A percentile compares a stretch with the other conserved stretches of the same genome.
phyloP scores from a whole-genome alignment of 2,888 invertebrate species.

The Syrista parreyssii region DNA sequence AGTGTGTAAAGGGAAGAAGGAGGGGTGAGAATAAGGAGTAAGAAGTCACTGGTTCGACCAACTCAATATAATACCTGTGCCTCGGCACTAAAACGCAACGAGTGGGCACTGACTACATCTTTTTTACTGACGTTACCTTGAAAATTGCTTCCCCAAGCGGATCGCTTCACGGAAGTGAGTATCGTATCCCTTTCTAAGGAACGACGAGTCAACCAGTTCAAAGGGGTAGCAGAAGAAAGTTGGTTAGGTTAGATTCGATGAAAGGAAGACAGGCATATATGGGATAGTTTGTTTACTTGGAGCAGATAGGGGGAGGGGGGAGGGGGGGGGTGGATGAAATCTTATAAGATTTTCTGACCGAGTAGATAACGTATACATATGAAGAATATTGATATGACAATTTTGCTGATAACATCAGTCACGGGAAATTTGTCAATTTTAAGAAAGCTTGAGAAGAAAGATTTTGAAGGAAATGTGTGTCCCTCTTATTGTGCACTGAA shows the following conservation, averaged over 20 bases:
- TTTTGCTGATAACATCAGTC: background rate
- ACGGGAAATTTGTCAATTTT: background rate
- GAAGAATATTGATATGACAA: background rate
- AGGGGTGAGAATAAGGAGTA: background rate
- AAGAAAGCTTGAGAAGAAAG: background rate
- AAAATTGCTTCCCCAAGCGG: constrained; percentile 1
- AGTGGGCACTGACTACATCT: background rate
- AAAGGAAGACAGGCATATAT: background rate
- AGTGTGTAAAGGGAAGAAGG: background rate
- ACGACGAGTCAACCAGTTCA: background rate
- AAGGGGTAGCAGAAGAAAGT: background rate
- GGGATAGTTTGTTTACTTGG: background rate
- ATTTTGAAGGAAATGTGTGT: background rate
- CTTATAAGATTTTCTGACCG: background rate
- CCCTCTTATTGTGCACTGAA: background rate
- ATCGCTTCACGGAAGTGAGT: constrained; percentile 7
- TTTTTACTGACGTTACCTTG: background rate
- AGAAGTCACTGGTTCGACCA: constrained; percentile 37
- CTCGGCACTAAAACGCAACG: background rate
- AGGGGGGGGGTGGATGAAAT: background rate
- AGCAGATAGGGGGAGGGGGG: background rate
- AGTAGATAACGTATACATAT: background rate
- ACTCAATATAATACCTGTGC: background rate
- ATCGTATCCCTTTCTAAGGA: background rate
- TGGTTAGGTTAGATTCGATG: background rate